Percentiles rank a stretch among this genome's conserved stretches.
Conservation (phyloP, 2,797 vertebrate species). For the Myotis vivesi region DNA sequence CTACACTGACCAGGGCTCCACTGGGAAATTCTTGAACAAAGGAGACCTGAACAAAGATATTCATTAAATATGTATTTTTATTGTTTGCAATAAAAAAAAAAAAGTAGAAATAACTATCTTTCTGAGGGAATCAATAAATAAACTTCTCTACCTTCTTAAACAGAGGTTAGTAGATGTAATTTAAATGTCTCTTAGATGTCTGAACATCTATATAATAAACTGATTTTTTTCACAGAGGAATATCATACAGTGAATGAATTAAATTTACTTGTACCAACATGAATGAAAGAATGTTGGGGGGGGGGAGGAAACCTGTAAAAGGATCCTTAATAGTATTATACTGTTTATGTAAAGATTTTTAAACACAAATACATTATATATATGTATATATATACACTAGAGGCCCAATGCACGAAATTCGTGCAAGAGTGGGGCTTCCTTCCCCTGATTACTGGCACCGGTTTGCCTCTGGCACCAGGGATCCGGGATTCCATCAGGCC, state of each 20-base stretch:
- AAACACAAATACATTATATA: not conserved
- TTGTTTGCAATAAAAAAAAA: not conserved
- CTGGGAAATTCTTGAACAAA: not conserved
- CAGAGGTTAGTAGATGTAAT: not conserved
- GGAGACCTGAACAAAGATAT: not conserved
- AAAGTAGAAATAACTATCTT: not conserved
- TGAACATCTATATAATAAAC: not conserved
- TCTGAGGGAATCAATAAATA: not conserved
- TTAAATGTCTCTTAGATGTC: not conserved
- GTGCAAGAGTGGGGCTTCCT: no score
- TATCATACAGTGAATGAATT: not conserved
- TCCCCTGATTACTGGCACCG: no score
- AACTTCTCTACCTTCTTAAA: not conserved
- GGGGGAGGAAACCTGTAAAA: not conserved
- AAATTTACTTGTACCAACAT: not conserved
- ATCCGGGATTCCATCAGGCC: no score
- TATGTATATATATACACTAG: no score
- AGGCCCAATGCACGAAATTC: no score
- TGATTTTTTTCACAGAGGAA: not conserved
- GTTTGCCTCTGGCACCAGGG: no score
- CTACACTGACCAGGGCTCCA: not conserved
- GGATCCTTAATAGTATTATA: not conserved
- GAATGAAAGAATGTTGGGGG: not conserved
- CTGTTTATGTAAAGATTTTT: not conserved
- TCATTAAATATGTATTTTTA: not conserved